phyloP scores from a whole-genome alignment of 30 jellyfish, hydroid and myxozoan genomes.

The Nemopilema nomurai region DNA sequence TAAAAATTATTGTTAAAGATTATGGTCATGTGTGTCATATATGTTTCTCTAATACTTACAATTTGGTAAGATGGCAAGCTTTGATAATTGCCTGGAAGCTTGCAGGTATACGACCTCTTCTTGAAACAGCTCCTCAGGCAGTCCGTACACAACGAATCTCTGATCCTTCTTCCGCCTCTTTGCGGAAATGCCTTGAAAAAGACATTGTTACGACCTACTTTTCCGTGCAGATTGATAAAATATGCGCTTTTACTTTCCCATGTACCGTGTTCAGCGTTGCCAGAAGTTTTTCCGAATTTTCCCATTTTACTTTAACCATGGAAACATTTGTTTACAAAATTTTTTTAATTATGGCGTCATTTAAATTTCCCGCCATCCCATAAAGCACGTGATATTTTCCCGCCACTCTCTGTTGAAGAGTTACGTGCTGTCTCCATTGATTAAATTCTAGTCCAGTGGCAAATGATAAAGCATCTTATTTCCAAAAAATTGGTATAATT shows the following conservation, averaged over 20 bases:
- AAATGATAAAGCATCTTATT: not conserved
- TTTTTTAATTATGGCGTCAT: not conserved
- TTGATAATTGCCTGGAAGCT: slow-evolving; percentile 4
- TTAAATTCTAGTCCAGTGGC: not conserved
- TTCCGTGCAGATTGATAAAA: slow-evolving; percentile 1
- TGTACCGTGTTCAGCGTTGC: slow-evolving; percentile 2
- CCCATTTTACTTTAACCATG: slow-evolving; percentile 8
- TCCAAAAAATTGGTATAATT: not conserved
- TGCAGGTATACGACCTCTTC: slow-evolving; percentile 2
- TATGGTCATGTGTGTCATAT: not conserved
- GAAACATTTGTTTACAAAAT: not conserved
- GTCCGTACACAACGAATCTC: slow-evolving; percentile 5
- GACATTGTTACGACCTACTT: not conserved
- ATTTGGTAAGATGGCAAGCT: not conserved
- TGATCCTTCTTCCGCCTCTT: not conserved
- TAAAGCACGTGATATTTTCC: not conserved
- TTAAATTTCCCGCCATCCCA: not conserved
- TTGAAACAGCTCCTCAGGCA: slow-evolving; percentile 8
- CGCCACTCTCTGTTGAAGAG: not conserved
- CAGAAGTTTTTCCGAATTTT: not conserved
- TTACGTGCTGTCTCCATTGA: not conserved
- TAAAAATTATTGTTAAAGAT: not conserved
- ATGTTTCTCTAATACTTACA: slow-evolving; percentile 2
- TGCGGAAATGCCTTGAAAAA: slow-evolving; percentile 13
- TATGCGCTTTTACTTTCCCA: slow-evolving; percentile 5